Percentiles rank a stretch among this genome's conserved stretches.
Evolutionary conservation across 2,888 invertebrate genomes (phyloP).

Genomic region (Melipona beecheii): DNA sequence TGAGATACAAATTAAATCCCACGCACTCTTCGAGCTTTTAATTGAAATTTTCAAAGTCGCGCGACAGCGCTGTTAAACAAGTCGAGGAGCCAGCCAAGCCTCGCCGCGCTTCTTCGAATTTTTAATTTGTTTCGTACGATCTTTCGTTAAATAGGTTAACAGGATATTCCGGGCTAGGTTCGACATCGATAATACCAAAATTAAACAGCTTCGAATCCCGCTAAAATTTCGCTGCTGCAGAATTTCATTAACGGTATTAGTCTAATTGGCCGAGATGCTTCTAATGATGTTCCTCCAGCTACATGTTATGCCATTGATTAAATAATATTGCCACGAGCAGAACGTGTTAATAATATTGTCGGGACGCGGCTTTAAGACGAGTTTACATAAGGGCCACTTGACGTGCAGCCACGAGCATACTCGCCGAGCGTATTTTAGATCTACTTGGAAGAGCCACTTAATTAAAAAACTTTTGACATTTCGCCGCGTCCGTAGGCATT

Average conservation of each 20-base stretch:
- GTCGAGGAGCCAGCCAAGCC: too few species aligned
- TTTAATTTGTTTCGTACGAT: too few species aligned
- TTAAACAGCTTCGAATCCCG: neutral
- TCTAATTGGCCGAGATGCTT: neutral
- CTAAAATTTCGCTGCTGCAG: neutral
- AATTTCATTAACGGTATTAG: neutral
- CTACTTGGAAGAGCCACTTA: neutral
- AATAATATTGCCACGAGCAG: neutral
- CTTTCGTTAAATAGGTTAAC: too few species aligned
- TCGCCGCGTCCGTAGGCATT: neutral
- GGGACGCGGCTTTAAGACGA: neutral
- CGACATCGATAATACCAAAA: too few species aligned
- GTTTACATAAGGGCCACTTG: slow-evolving; percentile 8
- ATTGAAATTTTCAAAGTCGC: neutral
- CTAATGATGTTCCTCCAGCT: neutral
- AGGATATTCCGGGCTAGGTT: too few species aligned
- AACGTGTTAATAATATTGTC: neutral
- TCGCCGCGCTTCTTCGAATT: too few species aligned
- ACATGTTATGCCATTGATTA: neutral
- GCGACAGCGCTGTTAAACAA: too few species aligned
- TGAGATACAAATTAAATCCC: too few species aligned
- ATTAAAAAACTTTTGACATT: slow-evolving; percentile 5
- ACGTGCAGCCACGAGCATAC: too few species aligned
- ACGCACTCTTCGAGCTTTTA: neutral
- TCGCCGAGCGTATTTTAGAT: neutral